phyloP scores from a whole-genome alignment of 1,140 invertebrate genomes.

The Homalodisca vitripennis region DNA sequence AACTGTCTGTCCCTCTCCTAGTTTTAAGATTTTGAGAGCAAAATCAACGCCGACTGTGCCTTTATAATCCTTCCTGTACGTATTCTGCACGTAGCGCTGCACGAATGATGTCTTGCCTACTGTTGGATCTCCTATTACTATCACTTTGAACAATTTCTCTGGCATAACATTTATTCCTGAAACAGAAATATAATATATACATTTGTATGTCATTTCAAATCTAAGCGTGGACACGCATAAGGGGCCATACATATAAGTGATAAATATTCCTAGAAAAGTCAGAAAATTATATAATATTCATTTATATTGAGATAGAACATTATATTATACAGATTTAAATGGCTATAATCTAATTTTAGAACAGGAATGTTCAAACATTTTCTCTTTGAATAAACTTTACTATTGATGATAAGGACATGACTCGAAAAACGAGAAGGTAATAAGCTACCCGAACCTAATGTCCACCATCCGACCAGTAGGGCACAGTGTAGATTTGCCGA shows the following conservation, averaged over 20 bases:
- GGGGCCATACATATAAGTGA: not conserved
- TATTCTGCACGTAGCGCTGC: slow-evolving; percentile 53
- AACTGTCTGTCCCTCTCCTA: slow-evolving; percentile 55
- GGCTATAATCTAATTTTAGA: too few relatives aligned
- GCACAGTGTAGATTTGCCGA: too few relatives aligned
- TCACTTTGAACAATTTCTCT: slow-evolving; percentile 55
- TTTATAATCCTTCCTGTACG: slow-evolving; percentile 53
- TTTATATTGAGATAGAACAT: not conserved
- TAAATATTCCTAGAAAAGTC: not conserved
- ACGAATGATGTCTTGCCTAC: slow-evolving; percentile 57
- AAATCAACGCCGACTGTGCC: slow-evolving; percentile 60
- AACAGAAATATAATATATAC: slow-evolving; percentile 1
- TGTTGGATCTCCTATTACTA: slow-evolving; percentile 55
- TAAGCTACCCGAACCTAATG: too few relatives aligned
- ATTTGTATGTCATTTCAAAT: slow-evolving; percentile 4
- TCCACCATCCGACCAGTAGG: too few relatives aligned
- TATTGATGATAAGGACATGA: too few relatives aligned
- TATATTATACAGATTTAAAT: too few relatives aligned
- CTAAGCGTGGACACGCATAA: not conserved
- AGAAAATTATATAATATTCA: not conserved
- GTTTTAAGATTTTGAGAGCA: slow-evolving; percentile 59
- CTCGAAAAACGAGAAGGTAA: too few relatives aligned
- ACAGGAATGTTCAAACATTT: too few relatives aligned
- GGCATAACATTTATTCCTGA: slow-evolving; percentile 34
- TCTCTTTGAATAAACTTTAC: too few relatives aligned